These are phyloP conservation scores for Toxotes lorentzi DNA, from an alignment of 2,797 vertebrate species.

Conservation along the genomic window DNA sequence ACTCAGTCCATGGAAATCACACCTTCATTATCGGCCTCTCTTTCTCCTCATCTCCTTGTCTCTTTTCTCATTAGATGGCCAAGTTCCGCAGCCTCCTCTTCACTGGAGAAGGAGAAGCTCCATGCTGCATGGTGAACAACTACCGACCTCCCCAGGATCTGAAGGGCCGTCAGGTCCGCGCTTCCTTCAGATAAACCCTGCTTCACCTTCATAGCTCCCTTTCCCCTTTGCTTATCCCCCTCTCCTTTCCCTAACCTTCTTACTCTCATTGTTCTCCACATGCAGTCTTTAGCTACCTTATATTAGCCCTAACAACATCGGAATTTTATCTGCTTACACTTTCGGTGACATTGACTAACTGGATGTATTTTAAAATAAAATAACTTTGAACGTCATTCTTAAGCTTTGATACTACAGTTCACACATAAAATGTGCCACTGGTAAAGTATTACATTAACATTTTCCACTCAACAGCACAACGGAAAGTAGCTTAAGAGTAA, in stretches of 20 bases:
- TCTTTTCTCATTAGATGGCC: constrained; percentile 84
- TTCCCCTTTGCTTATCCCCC: not conserved
- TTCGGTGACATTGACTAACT: not conserved
- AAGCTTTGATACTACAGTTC: not conserved
- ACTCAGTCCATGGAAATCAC: not conserved
- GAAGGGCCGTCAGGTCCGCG: constrained; percentile 90
- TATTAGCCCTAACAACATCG: not conserved
- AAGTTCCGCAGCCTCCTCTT: constrained; percentile 90
- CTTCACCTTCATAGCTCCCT: not conserved
- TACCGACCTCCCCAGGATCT: constrained; percentile 93
- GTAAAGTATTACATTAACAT: not conserved
- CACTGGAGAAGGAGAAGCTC: constrained; percentile 85
- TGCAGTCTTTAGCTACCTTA: constrained; percentile 4
- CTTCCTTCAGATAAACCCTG: constrained; percentile 88
- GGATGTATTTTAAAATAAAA: not conserved
- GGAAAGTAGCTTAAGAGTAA: too few species aligned
- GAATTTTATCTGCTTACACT: not conserved
- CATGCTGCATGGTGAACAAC: constrained; percentile 89
- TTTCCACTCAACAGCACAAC: not conserved
- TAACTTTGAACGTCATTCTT: not conserved
- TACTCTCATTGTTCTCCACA: not conserved
- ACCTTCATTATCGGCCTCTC: not conserved
- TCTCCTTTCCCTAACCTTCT: not conserved
- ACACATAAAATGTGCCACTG: not conserved
- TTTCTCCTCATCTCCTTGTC: not conserved